Base-by-base conservation (phyloP, 1,140 invertebrate species). In the Delia radicum region DNA sequence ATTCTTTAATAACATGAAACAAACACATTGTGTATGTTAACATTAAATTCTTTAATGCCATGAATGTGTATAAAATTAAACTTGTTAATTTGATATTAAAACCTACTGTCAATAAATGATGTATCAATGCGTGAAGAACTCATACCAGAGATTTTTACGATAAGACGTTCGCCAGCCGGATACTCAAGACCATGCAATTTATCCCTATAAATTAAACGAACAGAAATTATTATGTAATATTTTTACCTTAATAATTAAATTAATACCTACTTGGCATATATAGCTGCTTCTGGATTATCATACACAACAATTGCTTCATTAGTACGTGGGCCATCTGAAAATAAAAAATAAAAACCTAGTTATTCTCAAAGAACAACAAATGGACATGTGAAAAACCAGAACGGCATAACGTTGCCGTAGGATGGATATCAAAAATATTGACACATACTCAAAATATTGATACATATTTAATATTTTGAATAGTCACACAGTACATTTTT, bases 111-210 rank as follows among this genome's bases (percentile, higher is more conserved):
- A 61, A 84, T 85, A 48, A 85, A 85, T 0, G 83, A 85, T 7
- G 81, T 85, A 72, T 85, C 83, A 81, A 85, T 84, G 1, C 83
- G 80, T 15, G 83, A 77, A 13, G 81, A 84, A 46, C 81, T 85
- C 82, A 85, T 83, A 18, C 81, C 81, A 15, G 82, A 91, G 15
- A 92, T 91, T 82, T 93, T 93, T 0, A 96, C 93, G 78, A 94
- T 92, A 77, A 96, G 89, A 46, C 93, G 89, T 77, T 93, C 91
- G 13, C 94, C 94, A 29, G 93, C 92, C 0, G 95, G 95, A 87
- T 95, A 96, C 86, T 96, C 94, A 85, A 96, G 94, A 0, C 93
- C 93, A 87, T 95, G 92, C 26, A 96, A 88, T 84, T 96, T 95
- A 79, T 95, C 93, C 79, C 90, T 89, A 10, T 91, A 75, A 28